Base-by-base conservation (phyloP, 1,140 invertebrate genomes). In the Oreohelix idahoensis region DNA sequence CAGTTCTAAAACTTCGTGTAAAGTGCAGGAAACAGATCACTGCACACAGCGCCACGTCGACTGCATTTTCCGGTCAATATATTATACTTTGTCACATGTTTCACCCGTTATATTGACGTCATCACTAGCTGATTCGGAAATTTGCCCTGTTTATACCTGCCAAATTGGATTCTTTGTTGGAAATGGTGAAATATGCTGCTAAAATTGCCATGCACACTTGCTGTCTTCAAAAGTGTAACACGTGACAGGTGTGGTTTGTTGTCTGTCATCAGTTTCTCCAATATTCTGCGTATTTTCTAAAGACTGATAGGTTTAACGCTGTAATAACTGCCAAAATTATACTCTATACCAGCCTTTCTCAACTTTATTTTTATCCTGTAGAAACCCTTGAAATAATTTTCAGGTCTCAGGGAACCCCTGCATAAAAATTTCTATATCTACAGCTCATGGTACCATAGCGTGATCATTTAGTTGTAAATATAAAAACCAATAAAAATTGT, bases 81-180 rank as follows among this genome's bases (percentile, higher is more conserved):
- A 58, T 5, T 58, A 23, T n/a, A n/a, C n/a, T n/a, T n/a, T 10
- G 53, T 58, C 23, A 58, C 23, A 20, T 2, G 53, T 58, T 58
- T 58, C 53, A 58, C 4, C 23, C 17, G 8, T 17, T 4, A 4
- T 23, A 58, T n/a, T 58, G 53, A 23, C 53, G 53, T 58, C 53
- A 58, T 58, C 23, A 20, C 53, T 58, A n/a, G 53, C 53, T 58
- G 53, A 58, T 23, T 58, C 53, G 53, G 23, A 58, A 11, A 58
- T 58, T 58, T 58, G 8, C 53, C 53, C 17, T 23, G 53, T n/a
- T 58, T 10, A 58, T 58, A 4, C 53, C 53, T 11, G 53, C 53
- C 53, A 58, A 58, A 58, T 58, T 58, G 53, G 53, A 58, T 58
- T 58, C 53, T 58, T 58, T 58, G 53, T 58, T 58, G 53, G 17